A percentile compares a stretch with the other conserved stretches of the same genome.
These are phyloP conservation scores for Thalassaphorura encarpata DNA, from an alignment of 1,140 invertebrate species.

Conservation along the genomic window DNA sequence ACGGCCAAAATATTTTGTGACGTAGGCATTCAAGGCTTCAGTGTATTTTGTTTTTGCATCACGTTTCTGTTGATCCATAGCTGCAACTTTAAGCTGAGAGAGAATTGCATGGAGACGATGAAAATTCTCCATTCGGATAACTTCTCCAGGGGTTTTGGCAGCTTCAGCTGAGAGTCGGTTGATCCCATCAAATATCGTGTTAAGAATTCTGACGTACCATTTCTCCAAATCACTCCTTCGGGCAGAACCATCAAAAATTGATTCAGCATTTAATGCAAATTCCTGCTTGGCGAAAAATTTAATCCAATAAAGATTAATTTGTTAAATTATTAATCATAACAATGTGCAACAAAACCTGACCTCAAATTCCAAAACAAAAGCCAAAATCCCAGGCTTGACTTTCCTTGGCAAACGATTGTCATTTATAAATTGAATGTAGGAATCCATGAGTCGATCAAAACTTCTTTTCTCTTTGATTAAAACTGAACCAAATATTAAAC, in stretches of 20 bases:
- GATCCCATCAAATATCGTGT: slow-evolving; percentile 78
- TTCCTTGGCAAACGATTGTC: slow-evolving; percentile 60
- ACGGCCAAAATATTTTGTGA: slow-evolving; percentile 85
- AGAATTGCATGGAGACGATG: slow-evolving; percentile 83
- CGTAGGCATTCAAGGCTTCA: slow-evolving; percentile 82
- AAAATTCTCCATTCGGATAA: slow-evolving; percentile 96
- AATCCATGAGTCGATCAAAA: slow-evolving; percentile 86
- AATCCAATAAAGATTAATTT: neutral
- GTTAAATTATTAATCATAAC: slow-evolving; percentile 11
- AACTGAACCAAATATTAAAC: slow-evolving; percentile 76
- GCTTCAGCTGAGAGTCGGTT: slow-evolving; percentile 70
- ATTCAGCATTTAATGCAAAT: slow-evolving; percentile 76
- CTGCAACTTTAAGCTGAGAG: slow-evolving; percentile 80
- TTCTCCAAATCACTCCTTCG: slow-evolving; percentile 91
- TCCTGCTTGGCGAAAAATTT: slow-evolving; percentile 45
- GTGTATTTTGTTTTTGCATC: slow-evolving; percentile 86
- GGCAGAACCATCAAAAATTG: slow-evolving; percentile 75
- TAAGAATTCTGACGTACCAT: slow-evolving; percentile 78
- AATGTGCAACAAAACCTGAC: slow-evolving; percentile 34
- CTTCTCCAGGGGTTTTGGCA: slow-evolving; percentile 85
- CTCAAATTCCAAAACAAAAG: slow-evolving; percentile 84
- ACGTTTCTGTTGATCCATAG: slow-evolving; percentile 76
- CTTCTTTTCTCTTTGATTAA: slow-evolving; percentile 88
- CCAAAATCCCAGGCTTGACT: slow-evolving; percentile 81
- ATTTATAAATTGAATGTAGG: slow-evolving; percentile 69